A percentile compares a stretch with the other conserved stretches of the same genome.
phyloP scores from a whole-genome alignment of 2,888 invertebrate species.

The Isoperla grammatica region DNA sequence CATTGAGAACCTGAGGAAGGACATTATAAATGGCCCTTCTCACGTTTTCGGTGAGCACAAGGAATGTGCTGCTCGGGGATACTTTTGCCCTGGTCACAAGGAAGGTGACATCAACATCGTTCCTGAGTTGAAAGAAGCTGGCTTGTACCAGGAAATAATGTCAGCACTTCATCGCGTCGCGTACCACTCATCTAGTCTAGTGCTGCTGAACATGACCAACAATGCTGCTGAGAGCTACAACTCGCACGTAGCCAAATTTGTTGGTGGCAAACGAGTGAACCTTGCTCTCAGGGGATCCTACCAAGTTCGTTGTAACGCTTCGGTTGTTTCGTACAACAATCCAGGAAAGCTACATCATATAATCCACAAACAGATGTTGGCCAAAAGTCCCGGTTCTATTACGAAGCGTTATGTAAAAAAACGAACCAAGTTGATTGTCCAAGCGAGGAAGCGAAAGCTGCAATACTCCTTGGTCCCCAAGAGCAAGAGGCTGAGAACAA shows the following conservation, averaged over 20 bases:
- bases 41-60: slow-evolving; percentile 25
- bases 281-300: slow-evolving; percentile 17
- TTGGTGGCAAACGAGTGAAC: slow-evolving; percentile 25
- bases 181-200: slow-evolving; percentile 19
- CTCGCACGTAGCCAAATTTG: slow-evolving; percentile 12
- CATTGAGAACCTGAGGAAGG: slow-evolving; percentile 3
- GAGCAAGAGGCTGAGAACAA: too few species aligned
- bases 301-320: slow-evolving; percentile 19
- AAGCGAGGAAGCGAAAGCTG: too few species aligned
- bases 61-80: slow-evolving; percentile 2
- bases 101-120: slow-evolving; percentile 13
- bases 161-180: slow-evolving; percentile 19
- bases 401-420: too few species aligned
- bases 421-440: too few species aligned
- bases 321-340: slow-evolving; percentile 16
- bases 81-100: slow-evolving; percentile 20
- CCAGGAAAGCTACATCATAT: neutral
- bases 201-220: slow-evolving; percentile 14
- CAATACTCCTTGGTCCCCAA: too few species aligned
- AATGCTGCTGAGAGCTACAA: slow-evolving; percentile 15
- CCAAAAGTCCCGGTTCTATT: too few species aligned
- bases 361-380: too few species aligned
- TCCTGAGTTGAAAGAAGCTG: slow-evolving; percentile 6
- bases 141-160: slow-evolving; percentile 21
- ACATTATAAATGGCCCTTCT: slow-evolving; percentile 22